These are phyloP conservation scores for Tapirus indicus DNA, from an alignment of 2,797 vertebrate species.

Conservation along the genomic window DNA sequence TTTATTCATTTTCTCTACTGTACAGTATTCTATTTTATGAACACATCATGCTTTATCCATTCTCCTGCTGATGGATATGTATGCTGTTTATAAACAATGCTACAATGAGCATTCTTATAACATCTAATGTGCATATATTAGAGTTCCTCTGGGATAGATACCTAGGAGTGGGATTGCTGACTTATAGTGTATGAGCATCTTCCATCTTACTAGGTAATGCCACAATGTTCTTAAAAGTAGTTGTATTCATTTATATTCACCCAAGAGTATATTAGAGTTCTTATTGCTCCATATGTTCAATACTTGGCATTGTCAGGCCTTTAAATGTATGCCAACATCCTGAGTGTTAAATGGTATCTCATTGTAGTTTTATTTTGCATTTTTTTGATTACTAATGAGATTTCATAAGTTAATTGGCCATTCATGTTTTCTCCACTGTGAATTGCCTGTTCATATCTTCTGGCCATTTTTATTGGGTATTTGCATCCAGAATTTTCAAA, in stretches of 20 bases:
- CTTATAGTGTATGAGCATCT: not conserved
- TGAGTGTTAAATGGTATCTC: not conserved
- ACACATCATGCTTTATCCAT: conserved; percentile 33
- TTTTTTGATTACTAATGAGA: conserved; percentile 53
- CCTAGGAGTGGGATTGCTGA: not conserved
- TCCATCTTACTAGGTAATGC: conserved; percentile 32
- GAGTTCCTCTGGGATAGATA: conserved; percentile 9
- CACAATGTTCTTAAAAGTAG: conserved; percentile 25
- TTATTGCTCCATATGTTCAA: conserved; percentile 37
- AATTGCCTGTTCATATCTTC: conserved; percentile 32
- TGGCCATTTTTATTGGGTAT: conserved; percentile 31
- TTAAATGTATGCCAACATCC: conserved; percentile 29
- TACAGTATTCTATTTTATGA: conserved; percentile 35
- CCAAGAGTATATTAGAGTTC: not conserved
- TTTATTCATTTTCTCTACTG: conserved; percentile 44
- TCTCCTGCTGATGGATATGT: not conserved
- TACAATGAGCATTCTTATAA: not conserved
- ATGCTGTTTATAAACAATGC: not conserved
- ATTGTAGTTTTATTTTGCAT: conserved; percentile 33
- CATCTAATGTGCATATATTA: not conserved
- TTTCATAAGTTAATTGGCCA: not conserved
- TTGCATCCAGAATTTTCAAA: conserved; percentile 38
- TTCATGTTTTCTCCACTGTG: not conserved
- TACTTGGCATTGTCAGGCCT: conserved; percentile 5
- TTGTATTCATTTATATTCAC: not conserved